Base-by-base conservation (phyloP, 2,888 invertebrate species). In the Rotaria sp. region DNA sequence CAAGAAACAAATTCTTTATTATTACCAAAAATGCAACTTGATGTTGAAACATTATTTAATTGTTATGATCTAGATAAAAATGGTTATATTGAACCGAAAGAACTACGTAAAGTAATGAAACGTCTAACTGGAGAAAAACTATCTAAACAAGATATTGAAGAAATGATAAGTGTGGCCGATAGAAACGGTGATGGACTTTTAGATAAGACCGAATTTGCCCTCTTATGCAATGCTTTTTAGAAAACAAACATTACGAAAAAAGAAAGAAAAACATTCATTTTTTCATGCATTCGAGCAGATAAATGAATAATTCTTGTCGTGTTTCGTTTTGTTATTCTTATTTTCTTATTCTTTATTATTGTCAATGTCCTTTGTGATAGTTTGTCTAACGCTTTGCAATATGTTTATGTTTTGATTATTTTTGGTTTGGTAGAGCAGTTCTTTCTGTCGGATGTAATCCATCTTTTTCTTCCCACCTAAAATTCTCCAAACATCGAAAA, bases 91-190 rank as follows among this genome's bases (percentile, higher is more conserved):
- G 45, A 41, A 45, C 45, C 80, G 11, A 80, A 80, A 80, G 80
- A 80, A 45, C 26, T 80, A 80, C 80, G 80, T 26, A 80, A 80
- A 80, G 80, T 80, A 41, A 80, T 80, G 80, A 45, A 80, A n/a
- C 24, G 45, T 2, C n/a, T 80, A 45, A 45, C n/a, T 15, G 80
- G 80, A 45, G 80, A 80, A 45, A 80, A 80, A 80, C 21, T 80
- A 13, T 45, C 80, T n/a, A 80, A 80, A n/a, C 45, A 24, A 45
- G 80, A 80, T 26, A 80, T 80, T 80, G 80, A 41, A n/a, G 80
- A 80, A 80, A 80, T 80, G 80, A 80, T 80, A 45, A 80, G 45
- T 45, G 26, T 45, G 4, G 80, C 80, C 13, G 80, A 80, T 80
- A 45, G n/a, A 45, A 80, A 80, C 18, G 45, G 45, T 45, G 80